phyloP scores from a whole-genome alignment of 2,797 vertebrate species.

The Pangasius djambal region DNA sequence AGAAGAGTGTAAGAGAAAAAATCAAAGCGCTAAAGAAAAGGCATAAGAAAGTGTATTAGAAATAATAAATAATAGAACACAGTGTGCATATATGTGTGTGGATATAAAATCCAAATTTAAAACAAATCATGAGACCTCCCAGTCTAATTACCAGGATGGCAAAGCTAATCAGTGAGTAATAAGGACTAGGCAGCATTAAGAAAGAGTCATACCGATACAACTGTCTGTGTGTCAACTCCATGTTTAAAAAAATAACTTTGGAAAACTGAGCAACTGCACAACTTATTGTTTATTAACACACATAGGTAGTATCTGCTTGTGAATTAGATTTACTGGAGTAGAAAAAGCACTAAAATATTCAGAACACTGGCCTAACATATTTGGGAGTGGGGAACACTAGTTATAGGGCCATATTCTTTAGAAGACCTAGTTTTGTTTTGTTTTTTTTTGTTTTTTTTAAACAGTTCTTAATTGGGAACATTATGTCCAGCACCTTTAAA shows the following conservation, averaged over 20 bases:
- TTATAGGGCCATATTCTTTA: background rate
- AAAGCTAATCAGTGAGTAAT: background rate
- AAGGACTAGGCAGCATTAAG: background rate
- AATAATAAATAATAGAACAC: background rate
- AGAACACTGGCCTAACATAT: background rate
- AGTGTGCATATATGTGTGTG: constrained; percentile 2
- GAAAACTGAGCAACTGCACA: background rate
- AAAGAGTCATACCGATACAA: background rate
- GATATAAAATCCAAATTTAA: constrained; percentile 2
- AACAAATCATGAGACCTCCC: background rate
- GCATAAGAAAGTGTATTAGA: background rate
- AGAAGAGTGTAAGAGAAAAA: background rate
- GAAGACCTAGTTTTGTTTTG: background rate
- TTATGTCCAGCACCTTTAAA: background rate
- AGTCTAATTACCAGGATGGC: background rate
- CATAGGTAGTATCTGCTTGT: background rate
- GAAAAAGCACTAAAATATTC: background rate
- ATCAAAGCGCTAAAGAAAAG: constrained; percentile 10
- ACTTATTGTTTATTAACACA: background rate
- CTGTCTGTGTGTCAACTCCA: background rate
- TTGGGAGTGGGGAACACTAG: background rate
- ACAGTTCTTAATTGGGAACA: constrained; percentile 6
- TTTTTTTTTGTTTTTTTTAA: background rate
- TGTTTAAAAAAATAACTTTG: background rate
- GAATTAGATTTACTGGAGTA: background rate